These are phyloP conservation scores for Sardina pilchardus DNA, from an alignment of 2,113 vertebrate genomes.

Conservation along the genomic window DNA sequence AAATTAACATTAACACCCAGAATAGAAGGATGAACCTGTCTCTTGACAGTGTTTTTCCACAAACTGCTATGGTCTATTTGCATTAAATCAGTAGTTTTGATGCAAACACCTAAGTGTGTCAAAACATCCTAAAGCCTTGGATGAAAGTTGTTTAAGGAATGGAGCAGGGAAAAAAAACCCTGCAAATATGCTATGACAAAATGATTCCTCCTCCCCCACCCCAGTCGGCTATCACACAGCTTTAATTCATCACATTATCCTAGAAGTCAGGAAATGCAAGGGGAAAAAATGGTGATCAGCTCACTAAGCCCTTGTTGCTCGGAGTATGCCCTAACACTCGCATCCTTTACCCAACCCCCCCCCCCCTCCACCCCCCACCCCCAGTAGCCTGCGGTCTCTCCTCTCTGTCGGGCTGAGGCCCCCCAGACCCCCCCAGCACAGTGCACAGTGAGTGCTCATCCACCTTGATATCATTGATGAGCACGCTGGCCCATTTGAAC, in stretches of 20 bases:
- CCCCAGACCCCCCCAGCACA: conserved; percentile 40
- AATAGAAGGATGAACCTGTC: not conserved
- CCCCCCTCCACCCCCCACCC: conserved; percentile 29
- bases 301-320: not conserved
- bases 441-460: conserved; percentile 64
- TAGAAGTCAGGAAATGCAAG: not conserved
- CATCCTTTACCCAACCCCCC: not conserved
- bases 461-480: conserved; percentile 72
- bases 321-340: not conserved
- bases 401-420: not conserved
- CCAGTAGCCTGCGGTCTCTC: conserved; percentile 35
- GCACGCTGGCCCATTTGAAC: conserved; percentile 64
- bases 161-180: not conserved
- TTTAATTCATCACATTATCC: conserved; percentile 2
- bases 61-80: conserved; percentile 13
- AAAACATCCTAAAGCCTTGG: not conserved
- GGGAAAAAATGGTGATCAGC: not conserved
- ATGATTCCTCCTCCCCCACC: not conserved
- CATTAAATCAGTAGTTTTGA: not conserved
- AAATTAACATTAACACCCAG: not conserved
- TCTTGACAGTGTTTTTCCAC: not conserved
- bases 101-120: not conserved
- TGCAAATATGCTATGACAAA: not conserved
- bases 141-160: not conserved
- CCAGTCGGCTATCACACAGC: not conserved